Base-by-base conservation (phyloP, 92 coral and sea anemone species). In the Epizoanthus ramosus region DNA sequence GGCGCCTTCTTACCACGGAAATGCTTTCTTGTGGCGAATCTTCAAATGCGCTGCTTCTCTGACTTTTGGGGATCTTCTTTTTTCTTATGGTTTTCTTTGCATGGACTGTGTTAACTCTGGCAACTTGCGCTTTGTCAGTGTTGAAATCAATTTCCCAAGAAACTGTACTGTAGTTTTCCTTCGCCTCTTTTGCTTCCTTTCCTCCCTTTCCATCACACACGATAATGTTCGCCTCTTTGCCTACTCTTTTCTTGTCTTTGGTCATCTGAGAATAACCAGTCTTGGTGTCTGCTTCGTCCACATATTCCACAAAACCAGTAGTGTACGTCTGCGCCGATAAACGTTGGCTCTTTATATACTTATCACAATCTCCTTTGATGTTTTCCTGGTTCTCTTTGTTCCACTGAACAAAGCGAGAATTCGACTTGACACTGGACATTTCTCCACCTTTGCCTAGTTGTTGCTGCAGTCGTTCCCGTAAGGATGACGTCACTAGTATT, bases 51-150 rank as follows among this genome's bases (percentile, higher is more conserved):
- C 43, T 41, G 23, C 18, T 39, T 77, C 82, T 68, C 59, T 77
- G 82, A 77, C 82, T 77, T 43, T 41, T 77, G 17, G 82, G 82
- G n/a, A 77, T 77, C 45, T 37, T 77, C 43, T 63, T 77, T 61
- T 77, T 77, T 22, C 58, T 77, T 12, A 61, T 14, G 22, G 37
- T 63, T 60, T 60, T 61, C 43, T 41, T 59, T 61, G 15, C 35
- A 58, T 37, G 71, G 35, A 9, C 82, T 14, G 12, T 23, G 23
- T 63, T 43, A 18, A 60, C 15, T 43, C 9, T 43, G 54, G 43
- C 57, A 7, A 12, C 45, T 43, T 39, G 82, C 16, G 59, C 13
- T 41, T 1, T 60, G 12, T 60, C 33, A 8, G 2, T 37, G 43
- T 25, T 56, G 4, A 53, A 12, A 8, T 3, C 39, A 19, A 60